A percentile compares a stretch with the other conserved stretches of the same genome.
phyloP scores from a whole-genome alignment of 1,140 invertebrate genomes.

The Ptiloglossa arizonensis region DNA sequence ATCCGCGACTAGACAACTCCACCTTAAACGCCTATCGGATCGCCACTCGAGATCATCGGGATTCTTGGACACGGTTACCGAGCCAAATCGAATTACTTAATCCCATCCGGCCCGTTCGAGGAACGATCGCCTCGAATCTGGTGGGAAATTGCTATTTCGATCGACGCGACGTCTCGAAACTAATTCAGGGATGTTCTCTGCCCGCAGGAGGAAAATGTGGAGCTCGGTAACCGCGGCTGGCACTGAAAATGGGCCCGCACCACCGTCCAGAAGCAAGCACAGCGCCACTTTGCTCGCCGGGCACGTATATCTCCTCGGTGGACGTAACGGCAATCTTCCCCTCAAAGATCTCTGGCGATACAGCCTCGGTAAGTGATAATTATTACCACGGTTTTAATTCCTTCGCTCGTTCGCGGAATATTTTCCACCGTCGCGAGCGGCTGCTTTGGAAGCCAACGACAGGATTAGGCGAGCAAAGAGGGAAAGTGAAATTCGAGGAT shows the following conservation, averaged over 20 bases:
- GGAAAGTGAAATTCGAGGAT: background rate
- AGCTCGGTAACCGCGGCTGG: conserved; percentile 83
- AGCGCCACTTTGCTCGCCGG: conserved; percentile 89
- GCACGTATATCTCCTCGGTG: conserved; percentile 91
- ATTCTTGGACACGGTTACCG: no score
- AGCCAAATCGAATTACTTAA: no score
- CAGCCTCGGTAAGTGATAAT: conserved; percentile 86
- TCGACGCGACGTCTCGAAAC: background rate
- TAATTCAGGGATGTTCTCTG: conserved; percentile 2
- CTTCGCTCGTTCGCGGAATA: background rate
- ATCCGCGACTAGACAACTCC: no score
- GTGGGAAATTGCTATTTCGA: background rate
- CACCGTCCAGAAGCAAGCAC: conserved; percentile 89
- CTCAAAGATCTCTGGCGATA: conserved; percentile 94
- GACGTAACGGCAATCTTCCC: conserved; percentile 90
- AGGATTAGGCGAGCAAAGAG: background rate
- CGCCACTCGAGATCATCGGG: no score
- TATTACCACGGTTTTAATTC: conserved; percentile 2
- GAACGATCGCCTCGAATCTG: no score
- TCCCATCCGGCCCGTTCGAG: no score
- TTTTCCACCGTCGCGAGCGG: background rate
- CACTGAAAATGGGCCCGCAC: conserved; percentile 83
- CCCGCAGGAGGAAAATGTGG: conserved; percentile 83
- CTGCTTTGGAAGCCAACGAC: background rate
- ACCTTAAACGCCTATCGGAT: no score